phyloP scores from a whole-genome alignment of 2,797 vertebrate genomes.

The Psittacula derbiana region DNA sequence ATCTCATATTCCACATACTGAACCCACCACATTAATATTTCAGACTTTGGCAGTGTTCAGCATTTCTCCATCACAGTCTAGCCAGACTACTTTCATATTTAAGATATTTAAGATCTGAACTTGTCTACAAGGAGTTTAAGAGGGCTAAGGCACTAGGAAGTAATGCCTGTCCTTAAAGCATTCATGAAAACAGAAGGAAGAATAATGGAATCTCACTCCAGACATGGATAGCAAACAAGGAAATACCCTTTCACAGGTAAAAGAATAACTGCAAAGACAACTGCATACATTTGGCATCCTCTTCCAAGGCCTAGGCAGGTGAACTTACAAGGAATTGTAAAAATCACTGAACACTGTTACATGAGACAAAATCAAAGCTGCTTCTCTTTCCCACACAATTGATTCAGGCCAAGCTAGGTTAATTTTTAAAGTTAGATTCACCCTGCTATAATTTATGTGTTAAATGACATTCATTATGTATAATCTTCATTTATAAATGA shows the following conservation, averaged over 20 bases:
- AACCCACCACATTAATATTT: not conserved
- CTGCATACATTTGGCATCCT: not conserved
- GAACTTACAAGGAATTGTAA: not conserved
- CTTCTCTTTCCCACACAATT: not conserved
- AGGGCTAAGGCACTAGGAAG: not conserved
- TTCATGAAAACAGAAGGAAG: not conserved
- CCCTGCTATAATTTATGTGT: not conserved
- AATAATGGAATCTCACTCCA: not conserved
- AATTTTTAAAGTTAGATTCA: not conserved
- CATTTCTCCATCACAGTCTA: not conserved
- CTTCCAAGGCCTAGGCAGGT: not conserved
- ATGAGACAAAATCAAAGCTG: not conserved
- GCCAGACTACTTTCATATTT: not conserved
- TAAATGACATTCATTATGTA: not conserved
- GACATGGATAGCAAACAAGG: not conserved
- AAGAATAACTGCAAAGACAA: not conserved
- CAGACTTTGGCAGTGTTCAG: not conserved
- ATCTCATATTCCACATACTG: not conserved
- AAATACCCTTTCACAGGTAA: not conserved
- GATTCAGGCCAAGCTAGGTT: not conserved
- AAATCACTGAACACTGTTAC: not conserved
- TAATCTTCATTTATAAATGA: not conserved
- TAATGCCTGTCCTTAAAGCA: not conserved
- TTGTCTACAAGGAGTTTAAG: not conserved
- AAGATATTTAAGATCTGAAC: not conserved